phyloP scores from a whole-genome alignment of 2,888 invertebrate genomes.

The Stenchaetothrips biformis region DNA sequence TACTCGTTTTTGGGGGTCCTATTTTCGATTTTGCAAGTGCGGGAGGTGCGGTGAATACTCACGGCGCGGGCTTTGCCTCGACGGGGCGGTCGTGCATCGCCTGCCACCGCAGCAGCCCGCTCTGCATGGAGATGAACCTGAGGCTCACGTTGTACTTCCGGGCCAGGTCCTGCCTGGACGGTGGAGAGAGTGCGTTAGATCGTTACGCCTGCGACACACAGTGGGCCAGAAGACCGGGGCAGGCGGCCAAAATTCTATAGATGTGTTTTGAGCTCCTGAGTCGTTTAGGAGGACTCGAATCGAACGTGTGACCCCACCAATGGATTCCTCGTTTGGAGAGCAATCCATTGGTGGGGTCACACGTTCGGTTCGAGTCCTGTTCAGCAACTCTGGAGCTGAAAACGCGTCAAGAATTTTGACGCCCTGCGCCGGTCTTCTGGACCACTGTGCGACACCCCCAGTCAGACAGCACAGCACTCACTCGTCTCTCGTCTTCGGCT shows the following conservation, averaged over 20 bases:
- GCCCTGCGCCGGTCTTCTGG: too few relatives aligned
- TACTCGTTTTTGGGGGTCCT: neutral
- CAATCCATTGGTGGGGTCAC: too few relatives aligned
- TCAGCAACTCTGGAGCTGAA: too few relatives aligned
- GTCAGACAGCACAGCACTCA: slow-evolving; percentile 32
- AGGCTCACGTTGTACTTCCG: slow-evolving; percentile 66
- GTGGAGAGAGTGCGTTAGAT: neutral
- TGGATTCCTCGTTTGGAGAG: too few relatives aligned
- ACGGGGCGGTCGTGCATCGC: slow-evolving; percentile 48
- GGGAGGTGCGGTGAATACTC: neutral
- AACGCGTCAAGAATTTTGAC: too few relatives aligned
- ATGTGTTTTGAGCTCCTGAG: too few relatives aligned
- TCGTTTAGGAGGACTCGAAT: too few relatives aligned
- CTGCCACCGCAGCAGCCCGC: slow-evolving; percentile 85
- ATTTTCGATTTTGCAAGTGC: neutral
- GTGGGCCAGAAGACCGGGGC: too few relatives aligned
- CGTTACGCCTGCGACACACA: neutral
- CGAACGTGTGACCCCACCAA: too few relatives aligned
- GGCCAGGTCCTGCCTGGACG: slow-evolving; percentile 50
- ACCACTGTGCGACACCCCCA: too few relatives aligned
- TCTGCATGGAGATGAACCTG: slow-evolving; percentile 81
- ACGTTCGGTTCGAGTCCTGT: too few relatives aligned
- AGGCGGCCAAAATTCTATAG: too few relatives aligned
- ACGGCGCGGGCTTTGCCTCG: neutral
- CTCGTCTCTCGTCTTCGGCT: slow-evolving; percentile 37